These are phyloP conservation scores for Clarias macrocephalus DNA, from an alignment of 2,113 vertebrate species.

Conservation along the genomic window DNA sequence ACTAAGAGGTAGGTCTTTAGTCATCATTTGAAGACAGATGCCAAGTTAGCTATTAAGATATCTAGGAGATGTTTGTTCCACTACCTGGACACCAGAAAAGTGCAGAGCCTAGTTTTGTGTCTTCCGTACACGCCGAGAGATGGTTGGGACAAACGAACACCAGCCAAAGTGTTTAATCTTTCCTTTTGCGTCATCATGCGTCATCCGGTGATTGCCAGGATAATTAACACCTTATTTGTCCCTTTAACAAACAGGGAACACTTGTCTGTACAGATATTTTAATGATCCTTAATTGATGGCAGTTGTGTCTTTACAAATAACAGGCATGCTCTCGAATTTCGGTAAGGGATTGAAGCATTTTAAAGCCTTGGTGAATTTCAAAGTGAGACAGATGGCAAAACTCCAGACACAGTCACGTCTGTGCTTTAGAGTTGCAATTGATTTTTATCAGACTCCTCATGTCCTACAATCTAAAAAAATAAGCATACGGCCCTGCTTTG, in stretches of 20 bases:
- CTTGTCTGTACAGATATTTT: background rate
- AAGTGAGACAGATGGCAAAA: background rate
- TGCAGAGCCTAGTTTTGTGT: background rate
- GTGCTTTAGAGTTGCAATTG: background rate
- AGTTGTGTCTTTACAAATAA: background rate
- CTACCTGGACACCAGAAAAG: background rate
- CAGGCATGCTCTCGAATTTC: background rate
- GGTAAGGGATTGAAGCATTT: no score
- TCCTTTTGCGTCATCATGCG: no score
- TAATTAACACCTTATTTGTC: background rate
- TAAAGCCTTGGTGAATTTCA: background rate
- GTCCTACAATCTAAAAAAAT: background rate
- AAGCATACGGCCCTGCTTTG: background rate
- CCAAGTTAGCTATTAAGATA: background rate
- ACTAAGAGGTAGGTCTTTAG: background rate
- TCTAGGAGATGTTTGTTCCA: background rate
- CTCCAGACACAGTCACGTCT: background rate
- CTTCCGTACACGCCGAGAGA: background rate
- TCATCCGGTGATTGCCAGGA: background rate
- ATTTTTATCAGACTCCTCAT: background rate
- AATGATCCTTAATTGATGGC: background rate
- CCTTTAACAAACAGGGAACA: constrained; percentile 3
- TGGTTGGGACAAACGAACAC: background rate
- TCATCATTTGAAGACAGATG: background rate
- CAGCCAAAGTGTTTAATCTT: background rate